These are phyloP conservation scores for Polylopha cassiicola DNA, from an alignment of 2,888 invertebrate genomes.

Conservation along the genomic window DNA sequence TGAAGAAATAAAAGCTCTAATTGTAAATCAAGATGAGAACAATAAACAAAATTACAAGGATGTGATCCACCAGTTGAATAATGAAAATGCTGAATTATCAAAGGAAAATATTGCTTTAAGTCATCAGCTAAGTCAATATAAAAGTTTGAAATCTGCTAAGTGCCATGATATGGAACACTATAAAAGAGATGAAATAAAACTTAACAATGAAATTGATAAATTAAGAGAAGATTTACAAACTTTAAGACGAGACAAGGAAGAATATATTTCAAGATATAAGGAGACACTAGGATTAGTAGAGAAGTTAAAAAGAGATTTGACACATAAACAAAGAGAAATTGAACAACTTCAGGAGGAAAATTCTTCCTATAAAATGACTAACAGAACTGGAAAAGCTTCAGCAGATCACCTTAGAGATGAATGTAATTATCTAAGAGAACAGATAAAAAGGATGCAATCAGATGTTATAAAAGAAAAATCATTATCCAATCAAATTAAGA, in stretches of 20 bases:
- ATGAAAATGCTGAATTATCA: constrained; percentile 63
- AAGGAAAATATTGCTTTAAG: constrained; percentile 65
- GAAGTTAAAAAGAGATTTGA: constrained; percentile 61
- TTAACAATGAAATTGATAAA: constrained; percentile 51
- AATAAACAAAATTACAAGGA: constrained; percentile 61
- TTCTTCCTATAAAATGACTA: constrained; percentile 64
- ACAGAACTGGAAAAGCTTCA: constrained; percentile 63
- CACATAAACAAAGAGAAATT: constrained; percentile 60
- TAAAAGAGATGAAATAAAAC: constrained; percentile 46
- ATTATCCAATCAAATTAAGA: constrained; percentile 75
- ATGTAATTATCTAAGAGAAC: constrained; percentile 62
- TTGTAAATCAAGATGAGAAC: constrained; percentile 38
- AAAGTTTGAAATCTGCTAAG: constrained; percentile 42
- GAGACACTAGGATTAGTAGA: constrained; percentile 56
- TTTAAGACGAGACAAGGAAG: constrained; percentile 60
- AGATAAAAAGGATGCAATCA: constrained; percentile 65
- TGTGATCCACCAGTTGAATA: constrained; percentile 61
- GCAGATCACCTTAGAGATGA: constrained; percentile 63
- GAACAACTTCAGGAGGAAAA: constrained; percentile 68
- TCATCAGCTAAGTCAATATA: constrained; percentile 57
- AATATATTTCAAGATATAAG: constrained; percentile 58
- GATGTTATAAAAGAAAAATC: constrained; percentile 71
- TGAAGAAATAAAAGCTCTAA: constrained; percentile 52
- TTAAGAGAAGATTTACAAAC: constrained; percentile 50
- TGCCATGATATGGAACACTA: constrained; percentile 36